Base-by-base conservation (phyloP, 2,888 invertebrate genomes). In the Sphaeridia pumilis region DNA sequence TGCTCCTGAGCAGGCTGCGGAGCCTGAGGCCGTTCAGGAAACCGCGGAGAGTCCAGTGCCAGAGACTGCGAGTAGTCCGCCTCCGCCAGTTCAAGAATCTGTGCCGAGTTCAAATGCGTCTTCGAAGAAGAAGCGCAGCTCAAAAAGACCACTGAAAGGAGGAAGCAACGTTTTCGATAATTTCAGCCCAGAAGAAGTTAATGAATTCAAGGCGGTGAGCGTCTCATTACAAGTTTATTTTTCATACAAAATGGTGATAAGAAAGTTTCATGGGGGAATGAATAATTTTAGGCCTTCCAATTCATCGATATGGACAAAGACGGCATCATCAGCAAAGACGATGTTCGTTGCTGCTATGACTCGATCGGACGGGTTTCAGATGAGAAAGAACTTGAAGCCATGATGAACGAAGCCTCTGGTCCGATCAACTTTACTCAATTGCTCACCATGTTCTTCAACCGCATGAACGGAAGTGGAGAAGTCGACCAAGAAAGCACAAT, bases 381-480 rank as follows among this genome's bases (percentile, higher is more conserved):
- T 43, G 69, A 69, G 31, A 60, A 61, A 25, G 69, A 70, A 43
- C 54, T 69, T 24, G 65, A 68, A n/a, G 65, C 61, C 46, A 70
- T 70, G 69, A 46, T 70, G n/a, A 55, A 58, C 20, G 70, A 70
- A 50, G 68, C 69, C 25, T 66, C 67, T 2, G 69, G 67, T 21
- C 69, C 69, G 25, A 66, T 70, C 48, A 70, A 70, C 57, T 70
- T 70, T 61, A 69, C 69, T 22, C 68, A 68, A 66, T 65, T 70
- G 56, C 63, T 70, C 20, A 67, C 66, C 46, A 68, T 70, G 58
- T 70, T 70, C 48, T 69, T 68, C 38, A 67, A 67, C 45, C 58
- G 67, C 24, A 67, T 69, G 56, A 60, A 67, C 44, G 10, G 12
- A 21, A 24, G 45, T 25, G 69, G 69, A n/a, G 64, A 59, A 45